Percentiles rank a stretch among this genome's conserved stretches.
Conservation (phyloP, 2,888 invertebrate species). For the Phaonia tiefii region DNA sequence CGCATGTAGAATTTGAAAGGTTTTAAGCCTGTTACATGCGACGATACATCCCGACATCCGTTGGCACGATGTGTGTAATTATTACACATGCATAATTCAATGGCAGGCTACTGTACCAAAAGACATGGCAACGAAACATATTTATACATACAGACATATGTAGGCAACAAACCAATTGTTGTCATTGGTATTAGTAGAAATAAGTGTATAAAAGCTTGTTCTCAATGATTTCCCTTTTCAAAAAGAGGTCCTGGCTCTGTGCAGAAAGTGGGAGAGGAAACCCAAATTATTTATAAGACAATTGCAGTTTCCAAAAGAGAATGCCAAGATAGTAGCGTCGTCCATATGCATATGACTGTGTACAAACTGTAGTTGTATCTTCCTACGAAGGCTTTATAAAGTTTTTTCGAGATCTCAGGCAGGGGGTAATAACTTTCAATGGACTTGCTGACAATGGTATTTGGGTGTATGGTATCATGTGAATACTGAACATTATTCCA, state of each 20-base stretch:
- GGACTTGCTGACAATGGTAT: neutral
- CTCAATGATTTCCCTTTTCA: slow-evolving; percentile 68
- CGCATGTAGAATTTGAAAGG: too few species aligned
- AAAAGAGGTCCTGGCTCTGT: neutral
- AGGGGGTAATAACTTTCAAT: too few species aligned
- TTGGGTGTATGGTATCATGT: neutral
- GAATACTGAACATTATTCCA: too few species aligned
- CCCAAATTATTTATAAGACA: neutral
- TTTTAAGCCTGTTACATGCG: too few species aligned
- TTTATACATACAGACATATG: neutral
- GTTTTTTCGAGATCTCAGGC: too few species aligned
- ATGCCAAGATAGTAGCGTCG: neutral
- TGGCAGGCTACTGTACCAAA: too few species aligned
- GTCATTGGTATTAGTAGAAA: slow-evolving; percentile 36
- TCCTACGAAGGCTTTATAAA: neutral
- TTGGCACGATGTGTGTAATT: too few species aligned
- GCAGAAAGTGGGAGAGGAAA: neutral
- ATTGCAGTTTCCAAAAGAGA: neutral
- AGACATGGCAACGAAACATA: too few species aligned
- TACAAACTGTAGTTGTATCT: neutral
- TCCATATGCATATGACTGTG: too few species aligned
- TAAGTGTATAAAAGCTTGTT: slow-evolving; percentile 16
- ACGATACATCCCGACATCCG: too few species aligned
- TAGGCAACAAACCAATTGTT: slow-evolving; percentile 8
- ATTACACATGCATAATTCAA: too few species aligned